Evolutionary conservation across 2,113 vertebrate genomes (phyloP).

Genomic region (Macroglossus sobrinus): DNA sequence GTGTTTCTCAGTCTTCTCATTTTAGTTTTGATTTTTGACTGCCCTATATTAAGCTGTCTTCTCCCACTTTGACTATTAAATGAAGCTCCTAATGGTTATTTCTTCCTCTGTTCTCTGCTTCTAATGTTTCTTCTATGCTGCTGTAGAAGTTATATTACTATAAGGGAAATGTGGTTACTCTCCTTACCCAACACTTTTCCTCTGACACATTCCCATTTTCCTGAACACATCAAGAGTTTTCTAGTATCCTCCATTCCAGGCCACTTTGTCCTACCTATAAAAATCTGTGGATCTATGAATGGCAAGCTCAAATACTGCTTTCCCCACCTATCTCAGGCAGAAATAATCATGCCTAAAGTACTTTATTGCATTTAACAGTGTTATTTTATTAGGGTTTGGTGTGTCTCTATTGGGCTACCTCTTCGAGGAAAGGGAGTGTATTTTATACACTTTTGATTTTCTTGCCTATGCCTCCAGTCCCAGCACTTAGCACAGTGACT

Average conservation of each 20-base stretch:
- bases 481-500: not conserved
- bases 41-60: not conserved
- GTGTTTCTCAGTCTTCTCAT: not conserved
- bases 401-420: not conserved
- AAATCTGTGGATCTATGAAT: not conserved
- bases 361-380: not conserved
- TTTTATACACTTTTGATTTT: not conserved
- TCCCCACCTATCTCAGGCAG: not conserved
- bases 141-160: not conserved
- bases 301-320: not conserved
- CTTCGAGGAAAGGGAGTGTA: not conserved
- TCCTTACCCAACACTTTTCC: not conserved
- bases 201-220: not conserved
- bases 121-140: not conserved
- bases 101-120: not conserved
- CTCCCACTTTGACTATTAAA: not conserved
- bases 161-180: not conserved
- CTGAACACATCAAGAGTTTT: not conserved
- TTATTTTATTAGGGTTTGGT: not conserved
- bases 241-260: not conserved
- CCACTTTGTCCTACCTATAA: not conserved
- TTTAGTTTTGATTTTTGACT: not conserved
- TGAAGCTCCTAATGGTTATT: not conserved
- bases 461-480: not conserved
- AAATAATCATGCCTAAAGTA: not conserved